Evolutionary conservation across 2,797 vertebrate species (phyloP).

Genomic region (Ctenopoma multispine): DNA sequence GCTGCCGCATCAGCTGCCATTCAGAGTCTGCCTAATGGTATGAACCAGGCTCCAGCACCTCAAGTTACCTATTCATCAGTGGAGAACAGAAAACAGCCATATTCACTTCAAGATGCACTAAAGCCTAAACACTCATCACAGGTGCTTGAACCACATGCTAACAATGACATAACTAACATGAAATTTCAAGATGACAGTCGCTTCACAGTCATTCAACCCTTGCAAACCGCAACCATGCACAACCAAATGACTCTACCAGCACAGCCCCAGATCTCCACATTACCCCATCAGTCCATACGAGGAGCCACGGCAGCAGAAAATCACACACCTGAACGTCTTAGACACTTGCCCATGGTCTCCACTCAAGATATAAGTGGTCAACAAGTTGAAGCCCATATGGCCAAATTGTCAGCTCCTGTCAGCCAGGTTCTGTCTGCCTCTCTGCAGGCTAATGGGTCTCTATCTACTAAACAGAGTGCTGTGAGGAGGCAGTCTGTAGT

Average conservation of each 20-base stretch:
- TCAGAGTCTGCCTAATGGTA: conserved; percentile 8
- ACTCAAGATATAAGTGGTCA: conserved; percentile 22
- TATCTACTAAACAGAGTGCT: background rate
- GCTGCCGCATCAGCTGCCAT: conserved; percentile 18
- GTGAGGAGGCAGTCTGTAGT: conserved; percentile 26
- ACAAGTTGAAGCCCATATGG: conserved; percentile 23
- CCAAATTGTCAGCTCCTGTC: conserved; percentile 19
- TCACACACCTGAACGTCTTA: conserved; percentile 40
- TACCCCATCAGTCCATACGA: conserved; percentile 17
- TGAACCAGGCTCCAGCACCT: conserved; percentile 28
- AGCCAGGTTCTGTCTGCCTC: conserved; percentile 28
- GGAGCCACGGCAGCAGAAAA: conserved; percentile 31
- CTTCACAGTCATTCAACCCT: conserved; percentile 46
- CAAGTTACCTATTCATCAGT: conserved; percentile 7
- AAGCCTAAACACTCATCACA: conserved; percentile 42
- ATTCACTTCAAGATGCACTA: conserved; percentile 7
- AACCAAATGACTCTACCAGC: conserved; percentile 34
- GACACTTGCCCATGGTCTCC: conserved; percentile 11
- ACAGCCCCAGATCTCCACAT: conserved; percentile 24
- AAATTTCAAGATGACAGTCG: conserved; percentile 38
- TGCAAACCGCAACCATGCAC: conserved; percentile 39
- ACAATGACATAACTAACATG: conserved; percentile 13
- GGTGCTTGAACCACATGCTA: conserved; percentile 30
- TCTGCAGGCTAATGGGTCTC: conserved; percentile 4
- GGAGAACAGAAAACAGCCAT: background rate